Percentiles rank a stretch among this genome's conserved stretches.
Conservation (phyloP, 2,113 vertebrate species). For the Hepsetus odoe region DNA sequence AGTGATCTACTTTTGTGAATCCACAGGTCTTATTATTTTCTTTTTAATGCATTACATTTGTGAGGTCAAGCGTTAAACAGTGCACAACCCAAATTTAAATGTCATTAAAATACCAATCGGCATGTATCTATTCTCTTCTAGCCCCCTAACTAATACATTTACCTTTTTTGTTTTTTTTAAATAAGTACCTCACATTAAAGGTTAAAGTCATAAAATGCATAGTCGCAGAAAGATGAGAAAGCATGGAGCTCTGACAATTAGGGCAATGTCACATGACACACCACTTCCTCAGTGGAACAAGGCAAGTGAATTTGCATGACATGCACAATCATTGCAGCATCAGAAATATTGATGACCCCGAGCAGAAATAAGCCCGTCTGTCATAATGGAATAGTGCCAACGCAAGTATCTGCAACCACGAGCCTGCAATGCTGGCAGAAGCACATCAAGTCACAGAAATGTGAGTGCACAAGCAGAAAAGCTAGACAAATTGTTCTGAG, state of each 20-base stretch:
- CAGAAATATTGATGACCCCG: conserved; percentile 74
- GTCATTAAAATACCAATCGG: conserved; percentile 5
- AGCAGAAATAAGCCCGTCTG: conserved; percentile 67
- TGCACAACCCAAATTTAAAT: conserved; percentile 7
- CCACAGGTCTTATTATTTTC: background rate
- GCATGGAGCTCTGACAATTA: conserved; percentile 63
- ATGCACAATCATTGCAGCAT: conserved; percentile 58
- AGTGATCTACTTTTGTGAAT: background rate
- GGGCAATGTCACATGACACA: conserved; percentile 63
- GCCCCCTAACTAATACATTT: conserved; percentile 5
- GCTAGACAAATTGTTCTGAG: conserved; percentile 14
- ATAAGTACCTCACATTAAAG: background rate
- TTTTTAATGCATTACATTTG: conserved; percentile 1
- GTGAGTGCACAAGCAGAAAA: conserved; percentile 13
- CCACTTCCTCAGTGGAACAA: conserved; percentile 68
- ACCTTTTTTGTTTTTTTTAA: conserved; percentile 13
- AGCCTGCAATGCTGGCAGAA: background rate
- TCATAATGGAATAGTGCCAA: conserved; percentile 66
- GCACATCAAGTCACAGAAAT: conserved; percentile 2
- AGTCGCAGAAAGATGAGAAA: conserved; percentile 34
- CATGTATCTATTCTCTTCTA: background rate
- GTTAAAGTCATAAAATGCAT: conserved; percentile 21
- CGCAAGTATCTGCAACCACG: background rate
- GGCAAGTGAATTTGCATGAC: conserved; percentile 66
- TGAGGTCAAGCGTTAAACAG: conserved; percentile 4